These are phyloP conservation scores for Pseudoips prasinana DNA, from an alignment of 2,888 invertebrate genomes.

Conservation along the genomic window DNA sequence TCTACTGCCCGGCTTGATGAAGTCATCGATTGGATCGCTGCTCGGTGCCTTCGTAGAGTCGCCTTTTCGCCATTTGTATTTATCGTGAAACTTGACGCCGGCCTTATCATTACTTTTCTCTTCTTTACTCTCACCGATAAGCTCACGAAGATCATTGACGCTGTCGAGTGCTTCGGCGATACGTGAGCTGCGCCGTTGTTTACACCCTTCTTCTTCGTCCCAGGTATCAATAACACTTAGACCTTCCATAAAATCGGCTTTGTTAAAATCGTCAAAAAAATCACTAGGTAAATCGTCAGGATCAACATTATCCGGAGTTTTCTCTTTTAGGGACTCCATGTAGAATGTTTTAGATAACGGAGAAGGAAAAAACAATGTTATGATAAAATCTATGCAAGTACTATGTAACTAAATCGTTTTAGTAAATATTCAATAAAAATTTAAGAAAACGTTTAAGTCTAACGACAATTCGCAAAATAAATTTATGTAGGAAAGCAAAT, in stretches of 20 bases:
- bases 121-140: conserved; percentile 41
- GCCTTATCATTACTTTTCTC: conserved; percentile 5
- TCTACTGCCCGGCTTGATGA: conserved; percentile 68
- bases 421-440: too few relatives aligned
- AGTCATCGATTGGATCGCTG: conserved; percentile 46
- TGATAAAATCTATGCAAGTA: not conserved
- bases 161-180: conserved; percentile 43
- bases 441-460: too few relatives aligned
- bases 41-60: conserved; percentile 25
- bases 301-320: conserved; percentile 42
- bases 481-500: too few relatives aligned
- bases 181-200: conserved; percentile 17
- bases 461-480: too few relatives aligned
- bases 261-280: conserved; percentile 73
- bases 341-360: not conserved
- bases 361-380: not conserved
- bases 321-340: conserved; percentile 36
- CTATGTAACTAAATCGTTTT: too few relatives aligned
- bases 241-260: conserved; percentile 72
- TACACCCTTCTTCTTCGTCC: conserved; percentile 46
- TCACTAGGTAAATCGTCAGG: conserved; percentile 72
- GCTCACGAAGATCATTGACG: conserved; percentile 57
- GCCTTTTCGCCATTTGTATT: conserved; percentile 16
- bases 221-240: conserved; percentile 74
- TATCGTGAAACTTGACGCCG: conserved; percentile 11